Conservation (phyloP, 2,888 invertebrate genomes). For the Papilio demoleus region DNA sequence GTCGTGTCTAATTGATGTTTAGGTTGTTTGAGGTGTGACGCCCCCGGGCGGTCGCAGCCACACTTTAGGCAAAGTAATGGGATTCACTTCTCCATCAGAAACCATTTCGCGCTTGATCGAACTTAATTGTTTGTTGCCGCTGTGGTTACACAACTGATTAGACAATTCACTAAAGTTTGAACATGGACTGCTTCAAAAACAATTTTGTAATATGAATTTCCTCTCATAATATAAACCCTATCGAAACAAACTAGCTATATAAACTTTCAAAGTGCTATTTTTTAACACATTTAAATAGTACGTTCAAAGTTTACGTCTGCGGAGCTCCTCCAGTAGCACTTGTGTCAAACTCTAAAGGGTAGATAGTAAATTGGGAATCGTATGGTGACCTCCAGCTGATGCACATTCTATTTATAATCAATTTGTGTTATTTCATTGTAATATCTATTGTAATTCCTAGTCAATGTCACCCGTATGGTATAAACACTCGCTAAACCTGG, state of each 20-base stretch:
- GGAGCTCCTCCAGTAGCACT: not conserved
- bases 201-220: no score
- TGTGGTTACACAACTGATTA: not conserved
- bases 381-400: not conserved
- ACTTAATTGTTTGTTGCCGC: slow-evolving; percentile 10
- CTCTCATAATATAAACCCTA: no score
- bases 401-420: slow-evolving; percentile 24
- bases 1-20: slow-evolving; percentile 27
- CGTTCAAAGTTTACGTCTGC: not conserved
- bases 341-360: not conserved
- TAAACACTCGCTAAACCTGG: not conserved
- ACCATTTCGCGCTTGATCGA: slow-evolving; percentile 29
- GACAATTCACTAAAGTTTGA: not conserved
- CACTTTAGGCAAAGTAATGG: slow-evolving; percentile 25
- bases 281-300: not conserved
- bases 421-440: not conserved
- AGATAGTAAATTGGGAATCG: not conserved
- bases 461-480: not conserved
- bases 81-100: slow-evolving; percentile 20
- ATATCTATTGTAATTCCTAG: slow-evolving; percentile 16
- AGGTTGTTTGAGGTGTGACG: not conserved
- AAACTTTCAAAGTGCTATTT: no score
- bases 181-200: not conserved
- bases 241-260: not conserved
- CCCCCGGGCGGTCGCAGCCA: not conserved